These are phyloP conservation scores for Sinhomidia bicolor DNA, from an alignment of 2,888 invertebrate species.

Conservation along the genomic window DNA sequence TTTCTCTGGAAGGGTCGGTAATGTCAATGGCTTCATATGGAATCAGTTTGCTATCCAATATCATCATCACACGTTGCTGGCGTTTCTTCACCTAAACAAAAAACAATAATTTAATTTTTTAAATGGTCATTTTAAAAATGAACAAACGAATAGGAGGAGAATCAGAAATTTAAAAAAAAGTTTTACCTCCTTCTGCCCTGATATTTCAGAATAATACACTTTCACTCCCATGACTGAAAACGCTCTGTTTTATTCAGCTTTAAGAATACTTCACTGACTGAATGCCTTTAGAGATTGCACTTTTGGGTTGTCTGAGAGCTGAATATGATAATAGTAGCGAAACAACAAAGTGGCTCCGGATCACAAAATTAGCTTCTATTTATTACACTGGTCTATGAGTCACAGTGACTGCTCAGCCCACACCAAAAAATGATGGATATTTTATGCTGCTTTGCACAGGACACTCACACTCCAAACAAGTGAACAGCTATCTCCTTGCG, in stretches of 20 bases:
- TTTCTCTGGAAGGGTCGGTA: constrained; percentile 91
- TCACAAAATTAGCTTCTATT: not conserved
- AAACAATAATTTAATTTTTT: not conserved
- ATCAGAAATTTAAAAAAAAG: not conserved
- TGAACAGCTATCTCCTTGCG: constrained; percentile 2
- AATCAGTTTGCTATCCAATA: constrained; percentile 94
- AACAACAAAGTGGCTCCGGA: not conserved
- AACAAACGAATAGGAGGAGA: not conserved
- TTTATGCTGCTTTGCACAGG: not conserved
- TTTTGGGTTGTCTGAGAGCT: not conserved
- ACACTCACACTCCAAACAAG: not conserved
- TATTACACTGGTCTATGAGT: constrained; percentile 34
- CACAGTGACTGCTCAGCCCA: not conserved
- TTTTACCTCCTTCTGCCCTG: constrained; percentile 94
- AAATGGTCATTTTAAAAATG: not conserved
- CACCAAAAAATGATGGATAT: not conserved
- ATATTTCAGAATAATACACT: constrained; percentile 95
- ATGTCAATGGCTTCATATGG: constrained; percentile 96
- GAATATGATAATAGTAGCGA: not conserved
- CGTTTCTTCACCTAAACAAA: constrained; percentile 93
- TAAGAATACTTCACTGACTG: not conserved
- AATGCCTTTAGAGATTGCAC: not conserved
- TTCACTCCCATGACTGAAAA: constrained; percentile 90
- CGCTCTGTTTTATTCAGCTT: not conserved
- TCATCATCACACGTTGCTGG: constrained; percentile 96